Evolutionary conservation across 2,888 invertebrate species (phyloP).

Genomic region (Agrotis segetum): DNA sequence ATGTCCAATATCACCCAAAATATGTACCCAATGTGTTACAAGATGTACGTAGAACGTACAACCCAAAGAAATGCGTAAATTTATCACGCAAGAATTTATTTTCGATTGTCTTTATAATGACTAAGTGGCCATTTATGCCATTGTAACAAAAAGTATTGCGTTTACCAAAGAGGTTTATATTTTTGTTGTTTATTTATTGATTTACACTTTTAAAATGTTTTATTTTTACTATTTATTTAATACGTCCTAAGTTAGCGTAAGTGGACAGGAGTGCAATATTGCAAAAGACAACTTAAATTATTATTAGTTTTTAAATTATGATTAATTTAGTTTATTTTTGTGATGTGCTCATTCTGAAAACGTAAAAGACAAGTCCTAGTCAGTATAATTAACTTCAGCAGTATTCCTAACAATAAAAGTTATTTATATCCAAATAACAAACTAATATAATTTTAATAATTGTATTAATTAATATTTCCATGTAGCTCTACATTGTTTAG

Average conservation of each 20-base stretch:
- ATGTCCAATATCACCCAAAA: conserved; percentile 17
- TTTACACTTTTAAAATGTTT: conserved; percentile 63
- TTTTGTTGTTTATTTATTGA: conserved; percentile 64
- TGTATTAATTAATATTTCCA: conserved; percentile 41
- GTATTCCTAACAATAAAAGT: conserved; percentile 66
- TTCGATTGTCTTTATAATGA: conserved; percentile 48
- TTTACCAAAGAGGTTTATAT: conserved; percentile 69
- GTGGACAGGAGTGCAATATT: conserved; percentile 62
- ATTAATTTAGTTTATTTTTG: conserved; percentile 58
- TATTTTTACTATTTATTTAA: conserved; percentile 61
- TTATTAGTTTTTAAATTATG: conserved; percentile 56
- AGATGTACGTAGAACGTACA: conserved; percentile 27
- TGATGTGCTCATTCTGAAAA: conserved; percentile 66
- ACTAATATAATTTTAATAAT: conserved; percentile 45
- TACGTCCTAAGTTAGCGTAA: conserved; percentile 61
- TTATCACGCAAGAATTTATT: conserved; percentile 33
- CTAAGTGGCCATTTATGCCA: conserved; percentile 52
- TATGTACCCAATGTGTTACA: conserved; percentile 27
- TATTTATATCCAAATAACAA: conserved; percentile 41
- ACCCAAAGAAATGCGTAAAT: conserved; percentile 28
- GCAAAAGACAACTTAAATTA: conserved; percentile 48
- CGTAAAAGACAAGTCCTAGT: conserved; percentile 79
- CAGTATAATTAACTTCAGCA: conserved; percentile 70
- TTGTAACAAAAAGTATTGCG: conserved; percentile 59
- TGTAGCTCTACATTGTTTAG: conserved; percentile 50